A percentile compares a stretch with the other conserved stretches of the same genome.
Conservation (phyloP, 2,113 vertebrate genomes). For the Aphelocoma coerulescens region DNA sequence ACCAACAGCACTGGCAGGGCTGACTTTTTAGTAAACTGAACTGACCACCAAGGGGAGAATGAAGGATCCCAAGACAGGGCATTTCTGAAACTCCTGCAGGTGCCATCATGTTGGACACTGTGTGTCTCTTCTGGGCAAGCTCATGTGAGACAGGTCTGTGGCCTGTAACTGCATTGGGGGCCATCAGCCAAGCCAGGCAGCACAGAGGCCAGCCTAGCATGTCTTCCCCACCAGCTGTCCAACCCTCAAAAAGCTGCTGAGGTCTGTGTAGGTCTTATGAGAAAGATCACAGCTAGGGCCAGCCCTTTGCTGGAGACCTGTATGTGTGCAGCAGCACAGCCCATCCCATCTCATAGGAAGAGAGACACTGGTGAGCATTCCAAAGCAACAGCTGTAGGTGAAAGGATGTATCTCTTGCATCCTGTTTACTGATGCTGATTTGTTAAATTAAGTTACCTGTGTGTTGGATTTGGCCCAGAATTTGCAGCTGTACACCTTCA, state of each 20-base stretch:
- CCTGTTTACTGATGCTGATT: not conserved
- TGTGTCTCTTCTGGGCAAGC: not conserved
- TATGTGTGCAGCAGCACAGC: accelerated
- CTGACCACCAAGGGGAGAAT: not conserved
- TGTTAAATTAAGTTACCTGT: not conserved
- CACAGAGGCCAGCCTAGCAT: not conserved
- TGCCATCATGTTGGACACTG: not conserved
- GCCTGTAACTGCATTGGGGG: not conserved
- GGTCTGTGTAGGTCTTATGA: not conserved
- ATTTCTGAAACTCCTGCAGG: not conserved
- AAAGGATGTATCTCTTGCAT: not conserved
- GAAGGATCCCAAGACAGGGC: not conserved
- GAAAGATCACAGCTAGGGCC: not conserved
- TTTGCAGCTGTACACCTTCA: not conserved
- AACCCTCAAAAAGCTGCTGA: not conserved
- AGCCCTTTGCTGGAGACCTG: not conserved
- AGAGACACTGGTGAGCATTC: not conserved
- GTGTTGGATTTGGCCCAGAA: not conserved
- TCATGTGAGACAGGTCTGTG: not conserved
- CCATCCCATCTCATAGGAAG: not conserved
- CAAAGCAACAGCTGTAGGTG: not conserved
- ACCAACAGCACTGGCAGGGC: not conserved
- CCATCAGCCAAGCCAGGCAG: not conserved
- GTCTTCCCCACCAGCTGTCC: not conserved
- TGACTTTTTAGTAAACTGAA: not conserved